Evolutionary conservation across 1,140 invertebrate species (phyloP).

Genomic region (Hydropsyche tenuis): DNA sequence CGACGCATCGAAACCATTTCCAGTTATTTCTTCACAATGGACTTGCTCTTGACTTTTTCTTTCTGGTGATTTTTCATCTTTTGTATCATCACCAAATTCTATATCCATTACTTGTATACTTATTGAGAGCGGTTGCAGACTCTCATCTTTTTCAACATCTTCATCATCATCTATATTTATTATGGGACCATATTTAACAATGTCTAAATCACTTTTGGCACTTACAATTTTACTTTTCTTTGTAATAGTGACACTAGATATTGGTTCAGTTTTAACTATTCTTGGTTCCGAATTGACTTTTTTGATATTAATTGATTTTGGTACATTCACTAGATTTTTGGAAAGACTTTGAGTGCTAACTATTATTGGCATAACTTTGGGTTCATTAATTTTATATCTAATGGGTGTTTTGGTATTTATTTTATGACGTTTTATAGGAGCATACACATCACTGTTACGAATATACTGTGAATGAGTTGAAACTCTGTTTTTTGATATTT

Average conservation of each 20-base stretch:
- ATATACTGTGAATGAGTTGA: too few species aligned
- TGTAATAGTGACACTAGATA: background rate
- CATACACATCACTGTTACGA: too few species aligned
- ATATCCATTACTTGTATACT: slow-evolving; percentile 11
- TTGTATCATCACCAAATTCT: slow-evolving; percentile 16
- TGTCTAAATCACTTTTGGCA: background rate
- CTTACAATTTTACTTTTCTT: background rate
- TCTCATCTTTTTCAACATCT: slow-evolving; percentile 29
- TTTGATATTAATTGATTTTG: background rate
- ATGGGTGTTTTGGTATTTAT: too few species aligned
- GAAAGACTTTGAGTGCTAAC: slow-evolving; percentile 23
- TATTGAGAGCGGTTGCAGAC: background rate
- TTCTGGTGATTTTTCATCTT: background rate
- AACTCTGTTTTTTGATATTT: too few species aligned
- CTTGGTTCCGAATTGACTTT: background rate
- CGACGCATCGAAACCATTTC: too few species aligned
- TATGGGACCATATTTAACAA: background rate
- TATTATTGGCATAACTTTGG: slow-evolving; percentile 18
- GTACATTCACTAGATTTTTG: slow-evolving; percentile 5
- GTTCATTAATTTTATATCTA: too few species aligned
- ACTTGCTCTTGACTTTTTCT: background rate
- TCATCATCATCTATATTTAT: slow-evolving; percentile 43
- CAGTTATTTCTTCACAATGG: too few species aligned
- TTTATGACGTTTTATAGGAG: too few species aligned
- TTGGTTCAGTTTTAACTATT: background rate